phyloP scores from a whole-genome alignment of 1,140 invertebrate genomes.

The Periplaneta americana region DNA sequence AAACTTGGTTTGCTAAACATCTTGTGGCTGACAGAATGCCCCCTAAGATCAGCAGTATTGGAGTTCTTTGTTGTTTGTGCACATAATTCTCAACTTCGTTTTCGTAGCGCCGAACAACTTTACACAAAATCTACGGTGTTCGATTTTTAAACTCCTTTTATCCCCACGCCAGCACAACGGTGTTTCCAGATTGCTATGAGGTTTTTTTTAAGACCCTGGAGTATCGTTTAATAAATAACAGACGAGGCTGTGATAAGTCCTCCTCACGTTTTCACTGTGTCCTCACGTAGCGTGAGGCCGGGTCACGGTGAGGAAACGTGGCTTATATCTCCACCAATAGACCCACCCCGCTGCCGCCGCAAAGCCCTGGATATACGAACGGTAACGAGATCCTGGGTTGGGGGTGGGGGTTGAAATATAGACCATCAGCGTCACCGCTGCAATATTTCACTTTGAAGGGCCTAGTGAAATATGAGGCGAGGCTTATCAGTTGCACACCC shows the following conservation, averaged over 20 bases:
- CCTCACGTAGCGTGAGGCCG: not conserved
- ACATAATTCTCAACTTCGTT: not conserved
- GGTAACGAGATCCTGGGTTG: not conserved
- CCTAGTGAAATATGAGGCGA: not conserved
- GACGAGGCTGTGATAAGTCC: not conserved
- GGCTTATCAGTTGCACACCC: not conserved
- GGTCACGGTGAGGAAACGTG: not conserved
- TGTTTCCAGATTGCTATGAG: not conserved
- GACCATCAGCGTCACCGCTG: not conserved
- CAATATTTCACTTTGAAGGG: not conserved
- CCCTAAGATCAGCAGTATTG: no score
- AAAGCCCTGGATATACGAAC: not conserved
- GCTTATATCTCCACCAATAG: not conserved
- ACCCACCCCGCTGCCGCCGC: not conserved
- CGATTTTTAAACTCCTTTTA: not conserved
- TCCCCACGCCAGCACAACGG: not conserved
- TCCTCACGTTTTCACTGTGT: not conserved
- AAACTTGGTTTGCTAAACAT: no score
- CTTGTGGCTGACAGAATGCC: no score
- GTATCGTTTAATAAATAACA: not conserved
- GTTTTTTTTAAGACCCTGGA: not conserved
- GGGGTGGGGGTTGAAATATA: not conserved
- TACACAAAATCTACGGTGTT: not conserved
- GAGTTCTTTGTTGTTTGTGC: not conserved
- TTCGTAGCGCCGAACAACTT: not conserved